Base-by-base conservation (phyloP, 2,113 vertebrate genomes). In the Cinclus cinclus region DNA sequence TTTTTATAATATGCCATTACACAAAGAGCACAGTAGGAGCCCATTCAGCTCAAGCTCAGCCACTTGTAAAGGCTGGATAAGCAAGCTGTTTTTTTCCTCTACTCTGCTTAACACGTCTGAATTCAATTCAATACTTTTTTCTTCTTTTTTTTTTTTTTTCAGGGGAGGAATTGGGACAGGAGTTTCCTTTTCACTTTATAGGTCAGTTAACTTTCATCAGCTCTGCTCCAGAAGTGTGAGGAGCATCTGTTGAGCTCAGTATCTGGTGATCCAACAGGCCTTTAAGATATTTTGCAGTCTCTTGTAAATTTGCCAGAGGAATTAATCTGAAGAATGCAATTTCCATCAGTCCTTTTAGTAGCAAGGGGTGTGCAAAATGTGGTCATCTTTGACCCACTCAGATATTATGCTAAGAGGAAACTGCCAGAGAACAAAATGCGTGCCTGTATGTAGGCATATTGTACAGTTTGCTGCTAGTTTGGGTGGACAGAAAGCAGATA, bases 11-110 rank as follows among this genome's bases (percentile, higher is more conserved):
- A 94, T 87, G 86, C 39, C 79, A 81, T 98, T 97, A 91, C 95
- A 96, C 68, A 96, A 87, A 97, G 92, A 96, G 31, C 84, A 95
- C 87, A 92, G 94, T 87, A 96, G 94, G 97, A 97, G 88, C 69
- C 68, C 77, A 89, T 94, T 94, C 78, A 92, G 56, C 81, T 97
- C 87, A 95, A 96, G 73, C 84, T 60, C 82, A 94, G 94, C 94
- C 97, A 92, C 96, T 97, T 96, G 94, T 92, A 96, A 97, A 96
- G 92, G 64, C 53, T 96, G 97, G 92, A 97, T 97, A 94, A 98
- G 97, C 94, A 78, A 90, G 24, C 50, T 87, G 42, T 13, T 94
- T 97, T 97, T 39, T 96, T 73, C 18, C 80, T 83, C 8, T 76
- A 46, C 73, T 87, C 87, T 41, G 58, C 77, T 96, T 89, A 98